A percentile compares a stretch with the other conserved stretches of the same genome.
phyloP scores from a whole-genome alignment of 1,140 invertebrate genomes.

The Drosophila lini region DNA sequence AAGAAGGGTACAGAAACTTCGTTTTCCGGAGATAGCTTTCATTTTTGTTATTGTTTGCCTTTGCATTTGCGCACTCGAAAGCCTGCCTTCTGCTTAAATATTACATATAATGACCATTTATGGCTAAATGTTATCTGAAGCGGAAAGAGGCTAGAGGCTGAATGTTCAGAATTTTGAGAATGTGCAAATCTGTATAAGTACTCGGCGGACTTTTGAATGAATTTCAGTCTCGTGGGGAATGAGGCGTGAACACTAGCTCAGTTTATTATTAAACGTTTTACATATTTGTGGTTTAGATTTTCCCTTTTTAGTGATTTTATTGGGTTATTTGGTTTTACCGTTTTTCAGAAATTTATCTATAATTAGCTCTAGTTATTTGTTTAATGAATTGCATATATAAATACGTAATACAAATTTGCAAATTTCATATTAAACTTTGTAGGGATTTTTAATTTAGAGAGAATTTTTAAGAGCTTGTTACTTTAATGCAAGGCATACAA shows the following conservation, averaged over 20 bases:
- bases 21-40: background rate
- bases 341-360: background rate
- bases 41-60: conserved; percentile 17
- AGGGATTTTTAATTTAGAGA: background rate
- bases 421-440: background rate
- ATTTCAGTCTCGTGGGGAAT: conserved; percentile 3
- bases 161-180: conserved; percentile 8
- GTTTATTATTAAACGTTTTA: background rate
- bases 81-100: conserved; percentile 4
- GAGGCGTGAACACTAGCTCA: conserved; percentile 7
- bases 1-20: background rate
- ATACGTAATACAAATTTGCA: background rate
- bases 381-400: background rate
- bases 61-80: conserved; percentile 35
- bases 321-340: background rate
- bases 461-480: no score
- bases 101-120: background rate
- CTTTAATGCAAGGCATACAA: background rate
- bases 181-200: conserved; percentile 11
- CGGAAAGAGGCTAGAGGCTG: conserved; percentile 26
- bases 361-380: no score
- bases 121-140: conserved; percentile 31
- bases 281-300: background rate
- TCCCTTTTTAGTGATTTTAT: background rate
- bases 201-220: background rate